phyloP scores from a whole-genome alignment of 2,113 vertebrate genomes.

The Datnioides undecimradiatus region DNA sequence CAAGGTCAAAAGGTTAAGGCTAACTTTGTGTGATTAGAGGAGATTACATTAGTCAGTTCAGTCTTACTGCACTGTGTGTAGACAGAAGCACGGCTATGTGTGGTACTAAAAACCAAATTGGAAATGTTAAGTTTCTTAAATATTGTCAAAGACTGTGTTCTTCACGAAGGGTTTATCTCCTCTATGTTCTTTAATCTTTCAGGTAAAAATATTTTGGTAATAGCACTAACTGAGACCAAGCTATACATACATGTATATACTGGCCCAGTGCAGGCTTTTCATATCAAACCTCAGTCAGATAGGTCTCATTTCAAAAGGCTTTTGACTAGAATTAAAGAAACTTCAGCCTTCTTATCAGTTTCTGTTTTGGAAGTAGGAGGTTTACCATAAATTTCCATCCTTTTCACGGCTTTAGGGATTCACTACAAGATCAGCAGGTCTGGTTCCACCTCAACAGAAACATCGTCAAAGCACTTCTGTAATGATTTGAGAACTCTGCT shows the following conservation, averaged over 20 bases:
- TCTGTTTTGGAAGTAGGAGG: constrained; percentile 32
- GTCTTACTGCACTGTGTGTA: background rate
- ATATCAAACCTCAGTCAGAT: constrained; percentile 15
- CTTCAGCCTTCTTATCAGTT: constrained; percentile 27
- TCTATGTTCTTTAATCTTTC: background rate
- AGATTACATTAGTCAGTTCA: background rate
- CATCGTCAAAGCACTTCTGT: constrained; percentile 16
- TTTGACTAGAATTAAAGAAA: constrained; percentile 46
- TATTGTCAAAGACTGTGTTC: background rate
- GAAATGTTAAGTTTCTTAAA: background rate
- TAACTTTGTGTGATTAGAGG: background rate
- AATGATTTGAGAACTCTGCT: constrained; percentile 11
- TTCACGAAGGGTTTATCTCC: background rate
- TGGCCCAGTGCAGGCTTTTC: constrained; percentile 7
- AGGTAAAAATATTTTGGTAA: background rate
- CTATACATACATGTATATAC: background rate
- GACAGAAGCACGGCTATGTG: background rate
- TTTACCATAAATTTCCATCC: constrained; percentile 43
- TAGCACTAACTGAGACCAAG: background rate
- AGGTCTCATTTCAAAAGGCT: constrained; percentile 30
- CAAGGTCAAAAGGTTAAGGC: background rate
- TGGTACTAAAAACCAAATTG: background rate
- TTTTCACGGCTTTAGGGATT: constrained; percentile 30
- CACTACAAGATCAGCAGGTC: constrained; percentile 18
- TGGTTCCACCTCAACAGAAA: constrained; percentile 35